Evolutionary conservation across 2,888 invertebrate species (phyloP).

Genomic region (Drosophila neotestacea): DNA sequence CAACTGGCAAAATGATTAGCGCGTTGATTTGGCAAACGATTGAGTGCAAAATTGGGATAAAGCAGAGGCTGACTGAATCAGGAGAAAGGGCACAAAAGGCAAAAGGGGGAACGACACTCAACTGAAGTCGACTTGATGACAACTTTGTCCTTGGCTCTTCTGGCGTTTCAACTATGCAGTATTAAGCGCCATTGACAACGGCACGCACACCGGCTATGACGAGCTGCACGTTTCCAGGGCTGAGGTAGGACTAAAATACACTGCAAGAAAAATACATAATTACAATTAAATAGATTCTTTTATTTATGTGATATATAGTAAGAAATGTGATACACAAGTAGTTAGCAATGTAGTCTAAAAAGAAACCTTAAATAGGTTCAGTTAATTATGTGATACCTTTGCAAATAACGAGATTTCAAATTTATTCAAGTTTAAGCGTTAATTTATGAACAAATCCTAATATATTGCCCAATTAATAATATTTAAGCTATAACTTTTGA

Average conservation of each 20-base stretch:
- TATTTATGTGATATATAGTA: too few relatives aligned
- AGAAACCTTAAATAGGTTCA: too few relatives aligned
- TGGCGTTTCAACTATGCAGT: slow-evolving; percentile 63
- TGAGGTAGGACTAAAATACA: slow-evolving; percentile 15
- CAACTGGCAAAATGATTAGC: slow-evolving; percentile 69
- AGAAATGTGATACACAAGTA: too few relatives aligned
- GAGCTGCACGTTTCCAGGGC: slow-evolving; percentile 8
- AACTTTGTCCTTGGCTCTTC: slow-evolving; percentile 42
- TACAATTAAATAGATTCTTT: too few relatives aligned
- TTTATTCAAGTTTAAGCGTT: too few relatives aligned
- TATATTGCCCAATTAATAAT: too few relatives aligned
- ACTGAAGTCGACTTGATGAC: slow-evolving; percentile 57
- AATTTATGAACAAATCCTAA: too few relatives aligned
- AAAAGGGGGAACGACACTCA: slow-evolving; percentile 23
- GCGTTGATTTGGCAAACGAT: slow-evolving; percentile 75
- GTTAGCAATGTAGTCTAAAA: too few relatives aligned
- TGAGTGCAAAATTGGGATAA: slow-evolving; percentile 38
- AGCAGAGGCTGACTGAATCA: slow-evolving; percentile 10
- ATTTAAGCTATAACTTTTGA: too few relatives aligned
- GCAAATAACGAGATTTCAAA: too few relatives aligned
- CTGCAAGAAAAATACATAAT: neutral
- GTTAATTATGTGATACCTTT: too few relatives aligned
- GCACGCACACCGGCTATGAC: slow-evolving; percentile 54
- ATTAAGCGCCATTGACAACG: slow-evolving; percentile 72
- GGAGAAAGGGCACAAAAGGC: neutral